Conservation (phyloP, 1,140 invertebrate species). For the Brachionus rotundiformis region DNA sequence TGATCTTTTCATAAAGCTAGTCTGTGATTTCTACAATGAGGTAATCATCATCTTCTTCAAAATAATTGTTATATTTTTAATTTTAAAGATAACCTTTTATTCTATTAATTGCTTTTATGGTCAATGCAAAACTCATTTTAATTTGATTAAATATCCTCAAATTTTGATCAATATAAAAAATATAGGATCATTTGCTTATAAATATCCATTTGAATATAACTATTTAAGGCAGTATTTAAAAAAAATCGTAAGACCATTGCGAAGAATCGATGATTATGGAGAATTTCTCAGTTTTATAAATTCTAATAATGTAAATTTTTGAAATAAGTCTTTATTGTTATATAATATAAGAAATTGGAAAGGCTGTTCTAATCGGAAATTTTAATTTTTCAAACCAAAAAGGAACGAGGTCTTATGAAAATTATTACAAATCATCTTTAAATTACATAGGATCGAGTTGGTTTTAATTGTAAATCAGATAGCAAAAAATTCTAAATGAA, state of each 20-base stretch:
- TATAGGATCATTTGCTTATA: not conserved
- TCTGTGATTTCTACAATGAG: slow-evolving; percentile 2
- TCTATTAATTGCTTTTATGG: slow-evolving; percentile 30
- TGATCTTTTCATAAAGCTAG: not conserved
- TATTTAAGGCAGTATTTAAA: slow-evolving; percentile 5
- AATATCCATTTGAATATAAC: not conserved
- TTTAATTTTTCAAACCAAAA: not conserved
- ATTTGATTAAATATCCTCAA: slow-evolving; percentile 37
- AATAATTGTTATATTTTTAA: not conserved
- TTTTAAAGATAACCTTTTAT: not conserved
- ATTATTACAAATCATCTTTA: not conserved
- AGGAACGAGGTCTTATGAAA: not conserved
- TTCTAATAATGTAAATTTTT: not conserved
- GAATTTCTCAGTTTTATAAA: not conserved
- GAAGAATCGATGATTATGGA: not conserved
- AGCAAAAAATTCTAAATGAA: not conserved
- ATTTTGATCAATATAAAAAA: not conserved
- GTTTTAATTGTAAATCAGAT: not conserved
- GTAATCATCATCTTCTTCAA: slow-evolving; percentile 18
- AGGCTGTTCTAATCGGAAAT: slow-evolving; percentile 16
- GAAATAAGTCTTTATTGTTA: too few species aligned
- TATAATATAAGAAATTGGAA: too few species aligned
- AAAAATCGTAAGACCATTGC: not conserved
- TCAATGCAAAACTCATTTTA: slow-evolving; percentile 12
- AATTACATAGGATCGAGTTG: not conserved